Conservation (phyloP, 2,797 vertebrate species). For the Bradypus variegatus region DNA sequence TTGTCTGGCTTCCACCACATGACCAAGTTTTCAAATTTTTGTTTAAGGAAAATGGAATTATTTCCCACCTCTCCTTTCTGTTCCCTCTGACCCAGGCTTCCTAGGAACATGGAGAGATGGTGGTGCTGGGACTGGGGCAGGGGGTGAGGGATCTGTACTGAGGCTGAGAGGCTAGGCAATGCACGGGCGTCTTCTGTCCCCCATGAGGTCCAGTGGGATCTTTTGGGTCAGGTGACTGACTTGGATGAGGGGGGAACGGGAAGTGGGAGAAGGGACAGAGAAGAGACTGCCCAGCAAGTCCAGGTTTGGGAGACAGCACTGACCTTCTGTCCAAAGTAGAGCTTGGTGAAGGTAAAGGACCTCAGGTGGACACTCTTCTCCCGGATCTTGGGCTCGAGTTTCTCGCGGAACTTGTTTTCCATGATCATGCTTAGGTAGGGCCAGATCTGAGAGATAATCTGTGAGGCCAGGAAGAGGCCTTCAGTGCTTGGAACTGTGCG, state of each 20-base stretch:
- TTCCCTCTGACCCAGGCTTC: neutral
- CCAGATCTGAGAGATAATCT: slow-evolving; percentile 93
- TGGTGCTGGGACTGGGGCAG: no score
- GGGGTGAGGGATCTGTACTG: neutral
- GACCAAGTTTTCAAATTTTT: neutral
- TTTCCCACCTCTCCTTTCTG: neutral
- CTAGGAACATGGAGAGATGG: neutral
- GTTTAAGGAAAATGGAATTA: neutral
- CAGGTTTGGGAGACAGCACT: neutral
- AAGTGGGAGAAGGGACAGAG: no score
- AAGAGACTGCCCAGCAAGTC: neutral
- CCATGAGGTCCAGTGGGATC: neutral
- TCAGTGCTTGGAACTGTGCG: neutral
- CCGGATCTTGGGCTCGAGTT: slow-evolving; percentile 82
- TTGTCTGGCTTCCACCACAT: neutral
- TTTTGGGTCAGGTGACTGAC: neutral
- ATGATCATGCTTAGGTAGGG: slow-evolving; percentile 91
- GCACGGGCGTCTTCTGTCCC: no score
- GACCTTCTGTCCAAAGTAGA: slow-evolving; percentile 91
- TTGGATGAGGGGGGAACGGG: no score
- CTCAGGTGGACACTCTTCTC: slow-evolving; percentile 82
- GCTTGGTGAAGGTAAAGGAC: slow-evolving; percentile 89
- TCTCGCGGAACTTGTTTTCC: slow-evolving; percentile 89
- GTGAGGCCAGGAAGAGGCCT: neutral
- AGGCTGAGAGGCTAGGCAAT: neutral